These are phyloP conservation scores for Abrostola tripartita DNA, from an alignment of 2,888 invertebrate genomes.

Conservation along the genomic window DNA sequence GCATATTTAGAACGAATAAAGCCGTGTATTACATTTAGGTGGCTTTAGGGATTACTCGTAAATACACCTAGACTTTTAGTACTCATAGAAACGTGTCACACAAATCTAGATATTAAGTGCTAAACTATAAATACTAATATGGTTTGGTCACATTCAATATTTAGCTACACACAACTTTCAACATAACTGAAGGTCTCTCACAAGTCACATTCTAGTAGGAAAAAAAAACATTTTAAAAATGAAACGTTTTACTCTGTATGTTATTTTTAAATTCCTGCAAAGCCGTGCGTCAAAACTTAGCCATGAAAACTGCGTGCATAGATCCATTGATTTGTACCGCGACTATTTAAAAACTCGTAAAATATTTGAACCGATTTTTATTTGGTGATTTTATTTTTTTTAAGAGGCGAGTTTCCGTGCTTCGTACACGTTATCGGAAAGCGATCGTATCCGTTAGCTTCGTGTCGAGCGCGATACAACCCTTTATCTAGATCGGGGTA, in stretches of 20 bases:
- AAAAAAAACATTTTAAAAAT: no score
- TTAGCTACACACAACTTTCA: no score
- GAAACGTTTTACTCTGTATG: no score
- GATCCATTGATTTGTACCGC: conserved; percentile 39
- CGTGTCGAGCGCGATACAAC: conserved; percentile 78
- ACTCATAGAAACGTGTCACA: background rate
- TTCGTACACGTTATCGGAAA: conserved; percentile 80
- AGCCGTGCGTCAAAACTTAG: conserved; percentile 34
- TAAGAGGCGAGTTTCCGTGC: conserved; percentile 75
- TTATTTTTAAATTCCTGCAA: conserved; percentile 3
- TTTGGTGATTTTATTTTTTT: conserved; percentile 52
- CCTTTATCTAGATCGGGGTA: conserved; percentile 85
- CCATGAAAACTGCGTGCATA: conserved; percentile 45
- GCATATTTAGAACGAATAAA: background rate
- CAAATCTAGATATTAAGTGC: no score
- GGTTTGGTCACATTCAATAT: no score
- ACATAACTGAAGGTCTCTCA: no score
- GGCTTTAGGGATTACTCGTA: background rate
- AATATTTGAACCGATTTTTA: conserved; percentile 55
- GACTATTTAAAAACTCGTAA: conserved; percentile 61
- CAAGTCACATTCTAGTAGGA: no score
- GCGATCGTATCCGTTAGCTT: conserved; percentile 72
- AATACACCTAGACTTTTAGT: background rate
- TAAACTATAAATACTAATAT: no score
- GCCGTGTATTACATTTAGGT: background rate